Evolutionary conservation across 2,888 invertebrate genomes (phyloP).

Genomic region (Empis livida): DNA sequence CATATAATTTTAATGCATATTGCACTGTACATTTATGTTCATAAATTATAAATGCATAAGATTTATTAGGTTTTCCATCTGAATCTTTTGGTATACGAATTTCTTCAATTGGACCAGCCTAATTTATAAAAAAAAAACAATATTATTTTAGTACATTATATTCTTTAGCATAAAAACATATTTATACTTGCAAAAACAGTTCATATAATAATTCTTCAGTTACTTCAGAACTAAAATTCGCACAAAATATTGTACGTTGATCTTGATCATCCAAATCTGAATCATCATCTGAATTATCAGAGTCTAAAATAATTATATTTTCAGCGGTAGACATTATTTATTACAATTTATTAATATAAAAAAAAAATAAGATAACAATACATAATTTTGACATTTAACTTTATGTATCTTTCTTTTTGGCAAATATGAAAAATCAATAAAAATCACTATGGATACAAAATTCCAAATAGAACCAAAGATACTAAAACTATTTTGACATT

Average conservation of each 20-base stretch:
- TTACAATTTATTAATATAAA: too few species aligned
- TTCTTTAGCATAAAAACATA: neutral
- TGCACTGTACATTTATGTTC: conserved; percentile 61
- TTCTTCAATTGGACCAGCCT: conserved; percentile 61
- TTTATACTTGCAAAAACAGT: conserved; percentile 51
- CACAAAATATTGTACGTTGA: conserved; percentile 58
- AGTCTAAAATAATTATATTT: too few species aligned
- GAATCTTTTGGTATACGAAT: conserved; percentile 63
- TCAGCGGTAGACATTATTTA: too few species aligned
- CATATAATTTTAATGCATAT: conserved; percentile 61
- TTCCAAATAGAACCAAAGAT: too few species aligned
- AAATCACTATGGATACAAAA: too few species aligned
- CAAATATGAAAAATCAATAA: too few species aligned
- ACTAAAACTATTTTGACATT: too few species aligned
- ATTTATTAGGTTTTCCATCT: conserved; percentile 50
- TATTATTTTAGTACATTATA: neutral
- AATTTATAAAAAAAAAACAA: neutral
- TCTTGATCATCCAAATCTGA: conserved; percentile 36
- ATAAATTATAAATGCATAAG: conserved; percentile 67
- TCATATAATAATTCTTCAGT: conserved; percentile 67
- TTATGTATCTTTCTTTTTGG: too few species aligned
- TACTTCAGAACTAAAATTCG: conserved; percentile 58
- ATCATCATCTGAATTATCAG: too few species aligned
- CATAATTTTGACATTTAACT: too few species aligned
- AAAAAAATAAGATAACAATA: too few species aligned